Conservation (phyloP, 2,113 vertebrate genomes). For the Malaclemys terrapin region DNA sequence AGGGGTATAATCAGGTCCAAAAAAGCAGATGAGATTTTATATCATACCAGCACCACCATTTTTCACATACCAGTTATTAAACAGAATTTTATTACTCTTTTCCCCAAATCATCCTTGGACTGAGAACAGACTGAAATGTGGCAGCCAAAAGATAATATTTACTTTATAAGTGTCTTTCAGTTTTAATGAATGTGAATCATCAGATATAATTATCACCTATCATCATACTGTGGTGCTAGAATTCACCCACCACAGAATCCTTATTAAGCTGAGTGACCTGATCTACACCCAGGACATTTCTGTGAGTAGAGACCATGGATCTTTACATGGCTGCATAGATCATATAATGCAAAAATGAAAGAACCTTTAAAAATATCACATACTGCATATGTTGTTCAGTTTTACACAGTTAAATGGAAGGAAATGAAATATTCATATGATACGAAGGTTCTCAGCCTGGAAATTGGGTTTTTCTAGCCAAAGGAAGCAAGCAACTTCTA, state of each 20-base stretch:
- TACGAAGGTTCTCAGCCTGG: constrained; percentile 64
- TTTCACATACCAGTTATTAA: neutral
- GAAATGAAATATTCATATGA: constrained; percentile 78
- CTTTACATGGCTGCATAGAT: neutral
- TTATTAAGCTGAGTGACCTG: neutral
- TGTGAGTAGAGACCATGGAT: constrained; percentile 26
- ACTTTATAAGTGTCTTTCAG: neutral
- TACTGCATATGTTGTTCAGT: constrained; percentile 30
- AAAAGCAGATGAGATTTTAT: neutral
- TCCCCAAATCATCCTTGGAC: neutral
- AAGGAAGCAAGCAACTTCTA: constrained; percentile 74
- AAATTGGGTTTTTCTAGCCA: constrained; percentile 76
- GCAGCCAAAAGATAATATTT: neutral
- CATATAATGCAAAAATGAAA: constrained; percentile 35
- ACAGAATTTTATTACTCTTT: neutral
- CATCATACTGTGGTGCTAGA: neutral
- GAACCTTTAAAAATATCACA: constrained; percentile 37
- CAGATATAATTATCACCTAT: constrained; percentile 14
- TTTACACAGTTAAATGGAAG: constrained; percentile 62
- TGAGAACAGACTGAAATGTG: neutral
- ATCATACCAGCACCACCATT: neutral
- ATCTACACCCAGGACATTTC: neutral
- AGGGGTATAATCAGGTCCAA: neutral
- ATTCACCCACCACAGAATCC: neutral
- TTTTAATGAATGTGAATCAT: constrained; percentile 14